phyloP scores from a whole-genome alignment of 2,888 invertebrate genomes.

The Agapostemon virescens region DNA sequence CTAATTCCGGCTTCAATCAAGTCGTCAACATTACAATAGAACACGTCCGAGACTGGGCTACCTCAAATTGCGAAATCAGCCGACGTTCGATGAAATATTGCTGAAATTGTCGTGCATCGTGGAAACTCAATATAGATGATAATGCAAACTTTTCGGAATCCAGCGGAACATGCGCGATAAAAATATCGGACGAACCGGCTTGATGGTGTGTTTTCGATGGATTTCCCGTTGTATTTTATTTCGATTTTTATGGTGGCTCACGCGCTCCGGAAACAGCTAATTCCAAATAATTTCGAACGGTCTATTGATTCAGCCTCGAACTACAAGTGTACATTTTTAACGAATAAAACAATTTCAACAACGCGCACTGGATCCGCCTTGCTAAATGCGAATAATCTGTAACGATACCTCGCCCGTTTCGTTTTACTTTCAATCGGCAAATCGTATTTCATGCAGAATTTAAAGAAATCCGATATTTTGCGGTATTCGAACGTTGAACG shows the following conservation, averaged over 20 bases:
- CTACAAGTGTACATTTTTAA: too few species aligned
- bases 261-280: not conserved
- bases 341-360: not conserved
- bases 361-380: not conserved
- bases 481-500: too few species aligned
- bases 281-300: not conserved
- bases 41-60: not conserved
- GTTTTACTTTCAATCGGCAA: not conserved
- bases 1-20: not conserved
- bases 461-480: not conserved
- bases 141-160: constrained; percentile 24
- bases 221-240: not conserved
- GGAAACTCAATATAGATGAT: constrained; percentile 41
- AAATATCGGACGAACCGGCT: not conserved
- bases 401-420: not conserved
- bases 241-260: constrained; percentile 8
- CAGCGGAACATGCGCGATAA: not conserved
- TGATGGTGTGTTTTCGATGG: not conserved
- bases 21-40: not conserved
- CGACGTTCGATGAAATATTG: constrained; percentile 33
- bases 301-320: not conserved
- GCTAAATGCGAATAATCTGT: not conserved
- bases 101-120: constrained; percentile 27
- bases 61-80: constrained; percentile 28
- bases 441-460: not conserved